phyloP scores from a whole-genome alignment of 2,888 invertebrate genomes.

The Mechanitis messenoides region DNA sequence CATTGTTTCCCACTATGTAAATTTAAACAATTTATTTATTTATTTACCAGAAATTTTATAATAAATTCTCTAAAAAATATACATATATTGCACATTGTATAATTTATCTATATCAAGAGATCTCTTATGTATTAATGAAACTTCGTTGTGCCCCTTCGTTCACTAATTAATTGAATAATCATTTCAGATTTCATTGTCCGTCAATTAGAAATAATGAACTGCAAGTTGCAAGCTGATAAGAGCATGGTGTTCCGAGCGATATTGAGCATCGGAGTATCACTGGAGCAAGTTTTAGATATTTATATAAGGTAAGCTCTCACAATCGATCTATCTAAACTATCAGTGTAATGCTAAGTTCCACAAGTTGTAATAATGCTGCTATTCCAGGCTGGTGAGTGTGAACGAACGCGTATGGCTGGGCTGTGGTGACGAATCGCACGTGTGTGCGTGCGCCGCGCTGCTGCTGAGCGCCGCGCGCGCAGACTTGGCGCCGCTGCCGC shows the following conservation, averaged over 20 bases:
- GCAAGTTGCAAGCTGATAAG: conserved; percentile 82
- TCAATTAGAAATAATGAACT: conserved; percentile 86
- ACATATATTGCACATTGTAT: too few species aligned
- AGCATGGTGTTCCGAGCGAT: conserved; percentile 87
- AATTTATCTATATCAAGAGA: too few species aligned
- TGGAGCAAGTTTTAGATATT: conserved; percentile 86
- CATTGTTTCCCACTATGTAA: conserved; percentile 92
- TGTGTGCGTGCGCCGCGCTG: conserved; percentile 84
- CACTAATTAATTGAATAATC: conserved; percentile 21
- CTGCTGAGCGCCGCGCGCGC: conserved; percentile 84
- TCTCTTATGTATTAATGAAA: background rate
- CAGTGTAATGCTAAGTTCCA: too few species aligned
- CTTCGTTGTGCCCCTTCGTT: background rate
- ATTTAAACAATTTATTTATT: conserved; percentile 29
- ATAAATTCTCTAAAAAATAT: too few species aligned
- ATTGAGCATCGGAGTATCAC: conserved; percentile 84
- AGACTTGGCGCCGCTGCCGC: conserved; percentile 81
- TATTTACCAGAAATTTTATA: too few species aligned
- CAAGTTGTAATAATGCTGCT: too few species aligned
- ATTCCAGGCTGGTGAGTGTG: conserved; percentile 81
- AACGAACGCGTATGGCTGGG: conserved; percentile 92
- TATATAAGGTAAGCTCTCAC: conserved; percentile 82
- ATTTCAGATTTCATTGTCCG: conserved; percentile 84
- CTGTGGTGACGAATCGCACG: conserved; percentile 89
- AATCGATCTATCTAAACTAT: too few species aligned